Percentiles rank a stretch among this genome's conserved stretches.
phyloP scores from a whole-genome alignment of 2,888 invertebrate species.

The Gibbula magus region DNA sequence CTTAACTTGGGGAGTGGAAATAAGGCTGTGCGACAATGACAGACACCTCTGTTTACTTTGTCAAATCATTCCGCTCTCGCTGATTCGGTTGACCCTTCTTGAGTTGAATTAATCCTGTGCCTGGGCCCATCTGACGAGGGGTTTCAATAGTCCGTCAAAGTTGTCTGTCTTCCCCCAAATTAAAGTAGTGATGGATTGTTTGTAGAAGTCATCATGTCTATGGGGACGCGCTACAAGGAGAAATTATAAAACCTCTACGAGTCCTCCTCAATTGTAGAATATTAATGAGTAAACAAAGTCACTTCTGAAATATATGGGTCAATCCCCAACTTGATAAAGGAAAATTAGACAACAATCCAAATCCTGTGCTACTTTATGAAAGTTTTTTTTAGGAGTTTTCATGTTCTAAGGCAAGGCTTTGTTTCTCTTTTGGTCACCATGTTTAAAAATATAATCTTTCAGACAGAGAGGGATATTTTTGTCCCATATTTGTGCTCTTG shows the following conservation, averaged over 20 bases:
- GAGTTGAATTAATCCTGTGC: constrained; percentile 18
- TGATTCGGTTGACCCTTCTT: constrained; percentile 15
- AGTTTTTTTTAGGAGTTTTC: too few species aligned
- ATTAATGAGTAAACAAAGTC: constrained; percentile 13
- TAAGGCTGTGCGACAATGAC: constrained; percentile 10
- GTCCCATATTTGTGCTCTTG: too few species aligned
- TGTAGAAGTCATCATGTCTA: constrained; percentile 13
- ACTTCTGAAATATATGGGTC: background rate
- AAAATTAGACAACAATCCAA: too few species aligned
- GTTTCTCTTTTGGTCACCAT: too few species aligned
- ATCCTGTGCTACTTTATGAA: too few species aligned
- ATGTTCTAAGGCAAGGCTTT: too few species aligned
- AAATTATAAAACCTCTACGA: constrained; percentile 3
- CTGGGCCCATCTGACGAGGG: background rate
- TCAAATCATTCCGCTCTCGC: constrained; percentile 15
- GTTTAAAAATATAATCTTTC: too few species aligned
- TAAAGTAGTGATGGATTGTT: constrained; percentile 22
- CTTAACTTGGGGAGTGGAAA: background rate
- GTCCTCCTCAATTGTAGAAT: constrained; percentile 6
- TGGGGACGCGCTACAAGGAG: background rate
- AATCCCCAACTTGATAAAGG: background rate
- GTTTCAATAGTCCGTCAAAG: background rate
- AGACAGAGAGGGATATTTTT: too few species aligned
- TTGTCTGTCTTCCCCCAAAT: constrained; percentile 4
- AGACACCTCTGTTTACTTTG: constrained; percentile 16